Percentiles rank a stretch among this genome's conserved stretches.
Evolutionary conservation across 2,113 vertebrate genomes (phyloP).

Genomic region (Scomber japonicus): DNA sequence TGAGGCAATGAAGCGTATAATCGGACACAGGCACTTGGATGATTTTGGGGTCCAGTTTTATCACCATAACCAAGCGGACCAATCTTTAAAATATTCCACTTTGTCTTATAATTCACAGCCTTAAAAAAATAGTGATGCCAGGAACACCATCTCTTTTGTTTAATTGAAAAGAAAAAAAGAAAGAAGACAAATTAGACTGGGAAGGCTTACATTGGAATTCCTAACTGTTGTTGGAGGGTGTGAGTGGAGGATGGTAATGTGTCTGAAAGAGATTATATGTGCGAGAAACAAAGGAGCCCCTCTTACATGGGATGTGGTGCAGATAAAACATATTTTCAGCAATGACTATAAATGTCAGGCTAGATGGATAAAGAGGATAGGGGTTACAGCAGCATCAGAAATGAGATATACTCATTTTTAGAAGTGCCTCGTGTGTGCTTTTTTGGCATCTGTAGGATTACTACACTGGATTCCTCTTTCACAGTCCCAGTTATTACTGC

Average conservation of each 20-base stretch:
- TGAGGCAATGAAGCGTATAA: conserved; percentile 41
- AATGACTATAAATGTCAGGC: conserved; percentile 57
- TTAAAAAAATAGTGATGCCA: background rate
- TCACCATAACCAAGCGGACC: conserved; percentile 23
- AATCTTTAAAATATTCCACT: conserved; percentile 10
- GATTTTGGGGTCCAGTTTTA: conserved; percentile 48
- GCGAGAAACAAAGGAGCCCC: conserved; percentile 51
- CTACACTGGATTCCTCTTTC: conserved; percentile 59
- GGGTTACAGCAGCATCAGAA: conserved; percentile 49
- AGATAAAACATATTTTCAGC: conserved; percentile 34
- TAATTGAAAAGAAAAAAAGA: conserved; percentile 31
- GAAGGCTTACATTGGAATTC: conserved; percentile 33
- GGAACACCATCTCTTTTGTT: conserved; percentile 9
- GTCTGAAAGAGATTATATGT: conserved; percentile 59
- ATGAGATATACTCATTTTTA: conserved; percentile 63
- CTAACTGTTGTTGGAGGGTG: conserved; percentile 37
- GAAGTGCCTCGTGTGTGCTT: conserved; percentile 48
- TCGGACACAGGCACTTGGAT: conserved; percentile 17
- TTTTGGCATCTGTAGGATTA: conserved; percentile 66
- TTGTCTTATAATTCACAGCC: conserved; percentile 6
- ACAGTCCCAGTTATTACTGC: conserved; percentile 56
- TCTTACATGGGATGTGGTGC: conserved; percentile 24
- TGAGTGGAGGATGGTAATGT: conserved; percentile 32
- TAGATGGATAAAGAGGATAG: conserved; percentile 30
- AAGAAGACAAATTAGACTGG: conserved; percentile 16